Base-by-base conservation (phyloP, 2,888 invertebrate genomes). In the Andrena chrysosceles region DNA sequence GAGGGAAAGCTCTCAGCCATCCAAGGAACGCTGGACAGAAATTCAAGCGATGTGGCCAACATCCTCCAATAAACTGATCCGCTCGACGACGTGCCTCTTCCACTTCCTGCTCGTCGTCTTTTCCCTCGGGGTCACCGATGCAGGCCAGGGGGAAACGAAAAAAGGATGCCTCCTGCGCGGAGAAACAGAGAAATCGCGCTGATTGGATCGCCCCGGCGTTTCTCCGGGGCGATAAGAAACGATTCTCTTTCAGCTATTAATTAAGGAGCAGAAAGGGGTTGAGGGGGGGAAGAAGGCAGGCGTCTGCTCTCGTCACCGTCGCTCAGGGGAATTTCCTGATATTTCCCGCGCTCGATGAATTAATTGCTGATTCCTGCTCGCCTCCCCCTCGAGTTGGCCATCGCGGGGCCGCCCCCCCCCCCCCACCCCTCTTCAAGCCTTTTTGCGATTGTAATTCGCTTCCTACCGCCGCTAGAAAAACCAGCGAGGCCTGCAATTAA, bases 391-490 rank as follows among this genome's bases (percentile, higher is more conserved):
- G 62, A 60, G 4, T 26, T 56, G 63, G 73, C 49, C 59, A 63
- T 60, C 64, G n/a, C 35, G 6, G 29, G 13, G 33, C 26, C 20
- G 48, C 16, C 26, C n/a, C 8, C 5, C 13, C 2, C 13, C 3
- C 0, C 7, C 8, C 8, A 2, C 5, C 31, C 31, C 5, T 8
- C 33, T 2, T 2, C 13, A 13, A 54, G 26, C 85, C 85, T 90
- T 86, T 89, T 90, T 87, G 86, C 85, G 76, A 85, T 83, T 85
- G 85, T 84, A 87, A 85, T 85, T 85, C 87, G 86, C 87, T 91
- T 90, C 89, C 89, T 88, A 87, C 85, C 81, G 69, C 69, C 64
- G 80, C 69, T 83, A 85, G 88, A 90, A 89, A 89, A 90, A 89
- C 83, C 76, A 69, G 60, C 60, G 81, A 63, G 78, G 66, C 78